A percentile compares a stretch with the other conserved stretches of the same genome.
phyloP scores from a whole-genome alignment of 2,113 vertebrate genomes.

The Sula dactylatra region DNA sequence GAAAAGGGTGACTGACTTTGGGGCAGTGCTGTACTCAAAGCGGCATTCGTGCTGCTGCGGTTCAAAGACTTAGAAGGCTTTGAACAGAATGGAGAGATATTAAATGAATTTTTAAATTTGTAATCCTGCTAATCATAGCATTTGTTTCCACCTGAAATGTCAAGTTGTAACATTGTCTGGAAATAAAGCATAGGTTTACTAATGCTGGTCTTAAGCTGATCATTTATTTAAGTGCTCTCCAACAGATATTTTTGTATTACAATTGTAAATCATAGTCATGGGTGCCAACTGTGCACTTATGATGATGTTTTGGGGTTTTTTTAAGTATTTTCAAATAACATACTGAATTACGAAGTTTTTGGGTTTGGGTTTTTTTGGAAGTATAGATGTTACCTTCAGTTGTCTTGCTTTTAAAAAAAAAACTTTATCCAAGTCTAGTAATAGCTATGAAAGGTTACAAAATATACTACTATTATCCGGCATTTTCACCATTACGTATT shows the following conservation, averaged over 20 bases:
- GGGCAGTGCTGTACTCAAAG: conserved; percentile 66
- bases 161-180: conserved; percentile 25
- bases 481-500: background rate
- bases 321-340: background rate
- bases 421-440: background rate
- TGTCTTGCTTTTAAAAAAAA: background rate
- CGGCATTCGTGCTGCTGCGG: conserved; percentile 46
- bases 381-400: background rate
- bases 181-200: conserved; percentile 36
- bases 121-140: conserved; percentile 1
- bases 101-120: conserved; percentile 60
- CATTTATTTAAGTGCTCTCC: background rate
- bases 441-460: background rate
- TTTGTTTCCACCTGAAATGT: conserved; percentile 59
- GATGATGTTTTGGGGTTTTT: background rate
- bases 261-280: background rate
- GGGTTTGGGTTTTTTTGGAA: background rate
- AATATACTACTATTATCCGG: background rate
- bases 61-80: conserved; percentile 64
- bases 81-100: conserved; percentile 50
- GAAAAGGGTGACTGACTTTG: conserved; percentile 83
- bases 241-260: background rate
- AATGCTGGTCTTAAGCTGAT: conserved; percentile 8
- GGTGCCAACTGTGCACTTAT: background rate
- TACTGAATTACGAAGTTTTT: fast-evolving